These are phyloP conservation scores for Drosophila albomicans DNA, from an alignment of 1,140 invertebrate genomes.

Conservation along the genomic window DNA sequence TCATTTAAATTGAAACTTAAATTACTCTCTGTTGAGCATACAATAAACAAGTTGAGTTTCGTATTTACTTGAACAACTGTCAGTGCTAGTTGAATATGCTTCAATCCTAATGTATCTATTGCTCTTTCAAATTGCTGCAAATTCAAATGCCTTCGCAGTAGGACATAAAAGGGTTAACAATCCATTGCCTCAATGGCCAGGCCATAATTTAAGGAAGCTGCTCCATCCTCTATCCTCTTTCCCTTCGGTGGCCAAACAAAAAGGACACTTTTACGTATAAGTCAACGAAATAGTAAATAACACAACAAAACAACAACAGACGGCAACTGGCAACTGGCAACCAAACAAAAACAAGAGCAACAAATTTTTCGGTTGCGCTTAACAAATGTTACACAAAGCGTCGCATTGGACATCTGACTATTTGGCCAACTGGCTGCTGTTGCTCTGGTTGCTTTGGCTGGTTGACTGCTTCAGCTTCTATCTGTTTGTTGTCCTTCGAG, in stretches of 20 bases:
- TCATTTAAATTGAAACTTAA: conserved; percentile 24
- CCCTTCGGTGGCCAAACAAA: conserved; percentile 27
- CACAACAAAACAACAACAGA: conserved; percentile 64
- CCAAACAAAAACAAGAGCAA: conserved; percentile 57
- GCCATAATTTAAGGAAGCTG: conserved; percentile 9
- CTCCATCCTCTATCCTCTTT: background rate
- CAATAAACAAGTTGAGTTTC: background rate
- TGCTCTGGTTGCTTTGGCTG: conserved; percentile 11
- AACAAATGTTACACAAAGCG: conserved; percentile 74
- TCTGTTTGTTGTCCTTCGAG: conserved; percentile 33
- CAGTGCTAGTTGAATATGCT: background rate
- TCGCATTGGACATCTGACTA: conserved; percentile 57
- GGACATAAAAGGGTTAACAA: conserved; percentile 44
- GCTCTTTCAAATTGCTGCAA: conserved; percentile 16
- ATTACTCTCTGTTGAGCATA: background rate
- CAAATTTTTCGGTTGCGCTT: conserved; percentile 75
- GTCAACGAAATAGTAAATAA: conserved; percentile 76
- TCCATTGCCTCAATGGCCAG: conserved; percentile 17
- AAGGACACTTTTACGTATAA: conserved; percentile 55
- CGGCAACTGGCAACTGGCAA: conserved; percentile 56
- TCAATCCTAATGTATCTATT: conserved; percentile 23
- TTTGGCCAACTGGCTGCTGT: conserved; percentile 58
- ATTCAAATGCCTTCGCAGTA: conserved; percentile 17
- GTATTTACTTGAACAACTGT: background rate
- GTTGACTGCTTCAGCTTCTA: conserved; percentile 27